Evolutionary conservation across 2,888 invertebrate species (phyloP).

Genomic region (Pteria penguin): DNA sequence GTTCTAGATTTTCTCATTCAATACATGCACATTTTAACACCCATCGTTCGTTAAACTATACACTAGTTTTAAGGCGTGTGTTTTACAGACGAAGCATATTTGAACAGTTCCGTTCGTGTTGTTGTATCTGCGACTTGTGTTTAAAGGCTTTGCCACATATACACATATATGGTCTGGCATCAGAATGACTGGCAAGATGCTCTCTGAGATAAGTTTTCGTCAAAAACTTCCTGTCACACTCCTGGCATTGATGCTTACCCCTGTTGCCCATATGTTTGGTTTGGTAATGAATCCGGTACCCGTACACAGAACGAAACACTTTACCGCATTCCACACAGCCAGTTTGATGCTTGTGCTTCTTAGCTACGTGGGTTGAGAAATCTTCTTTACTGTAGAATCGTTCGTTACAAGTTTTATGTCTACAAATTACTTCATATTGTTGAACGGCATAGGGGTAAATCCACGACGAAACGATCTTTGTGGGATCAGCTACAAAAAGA

Average conservation of each 20-base stretch:
- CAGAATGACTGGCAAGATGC: background rate
- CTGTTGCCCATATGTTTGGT: background rate
- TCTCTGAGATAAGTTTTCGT: background rate
- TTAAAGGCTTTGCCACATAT: background rate
- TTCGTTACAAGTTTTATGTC: background rate
- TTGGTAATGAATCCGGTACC: background rate
- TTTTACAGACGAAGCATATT: no score
- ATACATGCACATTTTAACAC: no score
- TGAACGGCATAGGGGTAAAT: no score
- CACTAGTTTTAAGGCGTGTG: no score
- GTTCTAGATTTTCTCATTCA: no score
- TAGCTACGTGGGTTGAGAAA: background rate
- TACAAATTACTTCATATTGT: no score
- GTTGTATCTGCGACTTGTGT: background rate
- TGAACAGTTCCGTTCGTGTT: background rate
- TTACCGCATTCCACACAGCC: background rate
- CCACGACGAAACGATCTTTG: no score
- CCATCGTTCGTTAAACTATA: no score
- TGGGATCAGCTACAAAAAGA: no score
- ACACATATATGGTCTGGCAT: background rate
- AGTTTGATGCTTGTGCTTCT: background rate
- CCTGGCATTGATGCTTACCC: background rate
- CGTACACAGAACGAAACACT: background rate
- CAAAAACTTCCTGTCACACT: background rate
- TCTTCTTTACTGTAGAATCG: background rate